These are phyloP conservation scores for Clivina fossor DNA, from an alignment of 2,888 invertebrate species.

Conservation along the genomic window DNA sequence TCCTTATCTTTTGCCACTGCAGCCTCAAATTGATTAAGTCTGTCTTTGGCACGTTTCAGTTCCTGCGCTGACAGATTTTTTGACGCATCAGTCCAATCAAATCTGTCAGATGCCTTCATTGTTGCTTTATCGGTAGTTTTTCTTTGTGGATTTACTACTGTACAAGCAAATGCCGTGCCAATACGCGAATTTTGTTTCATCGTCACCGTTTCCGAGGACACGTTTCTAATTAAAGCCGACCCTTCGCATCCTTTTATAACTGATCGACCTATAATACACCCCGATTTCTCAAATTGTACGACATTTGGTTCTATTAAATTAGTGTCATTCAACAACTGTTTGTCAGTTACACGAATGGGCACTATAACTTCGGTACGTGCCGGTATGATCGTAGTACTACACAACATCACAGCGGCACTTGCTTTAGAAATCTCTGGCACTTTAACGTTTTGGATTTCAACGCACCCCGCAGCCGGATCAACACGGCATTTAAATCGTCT, in stretches of 20 bases:
- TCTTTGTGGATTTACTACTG: not conserved
- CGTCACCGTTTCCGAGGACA: not conserved
- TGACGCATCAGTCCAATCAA: not conserved
- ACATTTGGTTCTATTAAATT: not conserved
- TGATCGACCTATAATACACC: not conserved
- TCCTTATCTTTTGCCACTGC: not conserved
- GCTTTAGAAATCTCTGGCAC: not conserved
- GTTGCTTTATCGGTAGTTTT: not conserved
- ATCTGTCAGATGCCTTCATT: not conserved
- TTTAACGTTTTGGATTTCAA: not conserved
- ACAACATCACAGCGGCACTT: not conserved
- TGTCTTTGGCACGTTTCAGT: not conserved
- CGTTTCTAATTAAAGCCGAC: not conserved
- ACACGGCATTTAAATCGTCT: not conserved
- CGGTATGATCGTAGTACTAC: conserved; percentile 1
- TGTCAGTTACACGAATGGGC: not conserved
- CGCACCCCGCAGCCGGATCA: not conserved
- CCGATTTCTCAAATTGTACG: not conserved
- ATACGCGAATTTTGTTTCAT: not conserved
- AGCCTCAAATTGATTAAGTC: not conserved
- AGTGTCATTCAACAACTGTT: not conserved
- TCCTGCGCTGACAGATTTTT: not conserved
- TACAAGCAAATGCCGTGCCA: not conserved
- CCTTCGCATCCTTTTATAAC: not conserved
- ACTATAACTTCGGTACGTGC: not conserved